Evolutionary conservation across 2,888 invertebrate genomes (phyloP).

Genomic region (Alcis repandata): DNA sequence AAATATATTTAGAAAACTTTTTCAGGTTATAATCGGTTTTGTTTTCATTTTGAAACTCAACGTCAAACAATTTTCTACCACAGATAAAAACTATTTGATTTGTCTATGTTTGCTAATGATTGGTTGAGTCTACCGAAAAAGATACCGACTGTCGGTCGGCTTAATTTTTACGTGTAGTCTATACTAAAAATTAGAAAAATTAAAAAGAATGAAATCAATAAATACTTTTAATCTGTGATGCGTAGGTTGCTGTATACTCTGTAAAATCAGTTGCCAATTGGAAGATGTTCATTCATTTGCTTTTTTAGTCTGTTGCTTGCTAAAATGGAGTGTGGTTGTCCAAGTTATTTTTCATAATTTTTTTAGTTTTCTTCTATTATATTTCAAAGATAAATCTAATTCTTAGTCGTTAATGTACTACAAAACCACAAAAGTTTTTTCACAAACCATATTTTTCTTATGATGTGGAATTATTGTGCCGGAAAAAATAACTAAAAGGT

Average conservation of each 20-base stretch:
- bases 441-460: constrained; percentile 36
- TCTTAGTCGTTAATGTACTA: constrained; percentile 36
- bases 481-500: constrained; percentile 59
- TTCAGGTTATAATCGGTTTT: too few species aligned
- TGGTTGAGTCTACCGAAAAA: too few species aligned
- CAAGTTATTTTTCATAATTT: constrained; percentile 40
- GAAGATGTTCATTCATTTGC: background rate
- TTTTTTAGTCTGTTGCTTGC: constrained; percentile 29
- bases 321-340: constrained; percentile 34
- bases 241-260: background rate
- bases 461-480: constrained; percentile 62
- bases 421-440: constrained; percentile 38
- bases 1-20: too few species aligned
- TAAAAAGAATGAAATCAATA: too few species aligned
- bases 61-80: too few species aligned
- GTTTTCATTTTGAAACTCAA: too few species aligned
- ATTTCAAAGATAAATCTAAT: constrained; percentile 19
- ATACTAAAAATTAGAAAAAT: too few species aligned
- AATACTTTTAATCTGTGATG: background rate
- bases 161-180: too few species aligned
- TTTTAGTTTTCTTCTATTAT: constrained; percentile 23
- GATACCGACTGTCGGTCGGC: too few species aligned
- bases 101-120: too few species aligned
- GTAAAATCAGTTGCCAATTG: background rate
- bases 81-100: too few species aligned